A percentile compares a stretch with the other conserved stretches of the same genome.
These are phyloP conservation scores for Erpobdella octoculata DNA, from an alignment of 2,888 invertebrate species.

Conservation along the genomic window DNA sequence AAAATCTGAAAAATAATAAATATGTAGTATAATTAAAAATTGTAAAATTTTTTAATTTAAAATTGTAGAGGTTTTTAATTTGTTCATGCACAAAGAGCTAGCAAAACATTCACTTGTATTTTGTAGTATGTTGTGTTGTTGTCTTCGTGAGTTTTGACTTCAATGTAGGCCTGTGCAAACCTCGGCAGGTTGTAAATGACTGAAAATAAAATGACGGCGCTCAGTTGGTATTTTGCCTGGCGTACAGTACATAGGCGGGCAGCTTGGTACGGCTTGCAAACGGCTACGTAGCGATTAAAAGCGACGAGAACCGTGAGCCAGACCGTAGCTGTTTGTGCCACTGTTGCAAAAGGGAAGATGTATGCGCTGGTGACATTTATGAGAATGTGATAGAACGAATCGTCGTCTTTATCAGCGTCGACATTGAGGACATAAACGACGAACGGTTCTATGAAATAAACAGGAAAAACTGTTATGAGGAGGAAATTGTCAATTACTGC, in stretches of 20 bases:
- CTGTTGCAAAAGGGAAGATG: constrained; percentile 31
- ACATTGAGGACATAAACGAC: constrained; percentile 30
- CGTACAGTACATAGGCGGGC: constrained; percentile 34
- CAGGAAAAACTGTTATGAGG: constrained; percentile 35
- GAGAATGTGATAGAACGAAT: not conserved
- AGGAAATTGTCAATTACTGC: constrained; percentile 36
- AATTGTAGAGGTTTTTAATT: too few relatives aligned
- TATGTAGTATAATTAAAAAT: too few relatives aligned
- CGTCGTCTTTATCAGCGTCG: constrained; percentile 29
- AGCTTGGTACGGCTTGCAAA: constrained; percentile 36
- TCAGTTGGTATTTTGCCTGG: constrained; percentile 35
- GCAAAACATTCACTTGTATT: not conserved
- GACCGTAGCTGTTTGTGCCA: constrained; percentile 35
- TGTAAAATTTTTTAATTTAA: too few relatives aligned
- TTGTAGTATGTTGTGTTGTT: constrained; percentile 13
- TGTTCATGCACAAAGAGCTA: too few relatives aligned
- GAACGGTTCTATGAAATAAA: constrained; percentile 35
- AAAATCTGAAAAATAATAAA: too few relatives aligned
- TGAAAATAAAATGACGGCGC: constrained; percentile 30
- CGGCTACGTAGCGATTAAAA: constrained; percentile 36
- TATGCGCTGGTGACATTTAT: constrained; percentile 18
- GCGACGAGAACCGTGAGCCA: constrained; percentile 37
- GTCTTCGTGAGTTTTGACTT: constrained; percentile 3
- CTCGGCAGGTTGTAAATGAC: constrained; percentile 36
- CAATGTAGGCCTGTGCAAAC: constrained; percentile 28